phyloP scores from a whole-genome alignment of 2,888 invertebrate genomes.

The Nephrotoma guestfalica region DNA sequence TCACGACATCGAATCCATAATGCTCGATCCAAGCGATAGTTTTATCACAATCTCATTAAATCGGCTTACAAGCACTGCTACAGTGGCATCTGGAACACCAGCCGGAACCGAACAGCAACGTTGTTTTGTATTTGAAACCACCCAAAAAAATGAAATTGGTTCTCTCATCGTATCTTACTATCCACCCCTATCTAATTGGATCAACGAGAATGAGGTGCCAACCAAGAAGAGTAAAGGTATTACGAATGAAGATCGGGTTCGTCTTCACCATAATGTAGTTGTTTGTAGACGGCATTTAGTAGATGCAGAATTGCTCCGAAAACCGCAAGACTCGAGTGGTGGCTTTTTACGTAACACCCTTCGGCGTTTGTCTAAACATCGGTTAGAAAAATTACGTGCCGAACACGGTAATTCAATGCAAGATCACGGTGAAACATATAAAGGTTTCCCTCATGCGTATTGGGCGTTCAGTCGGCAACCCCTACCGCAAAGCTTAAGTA shows the following conservation, averaged over 20 bases:
- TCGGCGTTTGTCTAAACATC: conserved; percentile 69
- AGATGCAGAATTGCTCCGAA: conserved; percentile 65
- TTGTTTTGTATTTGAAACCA: conserved; percentile 86
- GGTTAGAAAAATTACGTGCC: conserved; percentile 59
- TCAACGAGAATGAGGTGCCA: conserved; percentile 57
- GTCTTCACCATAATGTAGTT: conserved; percentile 75
- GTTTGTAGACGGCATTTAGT: conserved; percentile 69
- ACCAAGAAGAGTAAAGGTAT: conserved; percentile 50
- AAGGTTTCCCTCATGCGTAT: conserved; percentile 70
- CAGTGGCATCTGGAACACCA: conserved; percentile 16
- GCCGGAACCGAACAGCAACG: conserved; percentile 40
- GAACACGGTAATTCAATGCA: conserved; percentile 47
- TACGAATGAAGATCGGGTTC: conserved; percentile 75
- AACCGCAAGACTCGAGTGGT: conserved; percentile 72
- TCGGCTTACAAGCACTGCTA: conserved; percentile 35
- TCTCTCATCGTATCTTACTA: conserved; percentile 85
- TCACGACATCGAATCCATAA: conserved; percentile 77
- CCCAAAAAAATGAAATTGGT: conserved; percentile 82
- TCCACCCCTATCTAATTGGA: conserved; percentile 67
- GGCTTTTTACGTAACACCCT: conserved; percentile 79
- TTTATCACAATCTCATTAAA: conserved; percentile 81
- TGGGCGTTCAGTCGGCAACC: conserved; percentile 81
- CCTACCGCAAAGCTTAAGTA: conserved; percentile 68
- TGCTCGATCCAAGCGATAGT: conserved; percentile 82
- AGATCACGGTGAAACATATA: conserved; percentile 69